Percentiles rank a stretch among this genome's conserved stretches.
These are phyloP conservation scores for Muraenolepis orangiensis DNA, from an alignment of 2,797 vertebrate species.

Conservation along the genomic window DNA sequence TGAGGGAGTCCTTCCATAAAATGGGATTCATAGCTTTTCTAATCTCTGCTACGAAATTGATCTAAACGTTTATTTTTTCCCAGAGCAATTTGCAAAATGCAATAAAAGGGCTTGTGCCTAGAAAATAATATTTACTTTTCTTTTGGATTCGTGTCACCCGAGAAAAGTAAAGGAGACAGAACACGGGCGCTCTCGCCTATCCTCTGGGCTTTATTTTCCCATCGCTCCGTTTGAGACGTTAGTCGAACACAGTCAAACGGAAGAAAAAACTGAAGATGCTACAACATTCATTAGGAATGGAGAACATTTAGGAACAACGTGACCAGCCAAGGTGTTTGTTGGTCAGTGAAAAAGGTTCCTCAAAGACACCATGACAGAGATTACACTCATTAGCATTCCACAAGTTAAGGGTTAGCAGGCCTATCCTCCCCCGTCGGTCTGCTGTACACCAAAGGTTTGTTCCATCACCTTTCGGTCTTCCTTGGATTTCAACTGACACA, in stretches of 20 bases:
- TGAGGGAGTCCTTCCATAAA: slow-evolving; percentile 79
- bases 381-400: background rate
- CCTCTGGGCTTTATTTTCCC: too few relatives aligned
- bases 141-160: background rate
- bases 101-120: slow-evolving; percentile 55
- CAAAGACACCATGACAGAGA: too few relatives aligned
- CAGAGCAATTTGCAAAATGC: slow-evolving; percentile 78
- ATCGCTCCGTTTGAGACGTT: too few relatives aligned
- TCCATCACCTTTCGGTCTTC: background rate
- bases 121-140: background rate
- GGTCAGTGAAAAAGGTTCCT: too few relatives aligned
- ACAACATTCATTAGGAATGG: too few relatives aligned
- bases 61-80: slow-evolving; percentile 76
- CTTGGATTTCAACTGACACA: background rate
- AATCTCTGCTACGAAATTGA: slow-evolving; percentile 81
- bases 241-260: too few relatives aligned
- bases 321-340: too few relatives aligned
- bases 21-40: slow-evolving; percentile 81
- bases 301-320: too few relatives aligned
- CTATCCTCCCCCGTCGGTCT: background rate
- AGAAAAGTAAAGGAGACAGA: background rate
- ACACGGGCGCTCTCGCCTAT: too few relatives aligned
- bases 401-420: background rate
- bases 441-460: background rate
- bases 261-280: too few relatives aligned